Percentiles rank a stretch among this genome's conserved stretches.
Evolutionary conservation across 1,140 invertebrate species (phyloP).

Genomic region (Lordiphosa clarofinis): DNA sequence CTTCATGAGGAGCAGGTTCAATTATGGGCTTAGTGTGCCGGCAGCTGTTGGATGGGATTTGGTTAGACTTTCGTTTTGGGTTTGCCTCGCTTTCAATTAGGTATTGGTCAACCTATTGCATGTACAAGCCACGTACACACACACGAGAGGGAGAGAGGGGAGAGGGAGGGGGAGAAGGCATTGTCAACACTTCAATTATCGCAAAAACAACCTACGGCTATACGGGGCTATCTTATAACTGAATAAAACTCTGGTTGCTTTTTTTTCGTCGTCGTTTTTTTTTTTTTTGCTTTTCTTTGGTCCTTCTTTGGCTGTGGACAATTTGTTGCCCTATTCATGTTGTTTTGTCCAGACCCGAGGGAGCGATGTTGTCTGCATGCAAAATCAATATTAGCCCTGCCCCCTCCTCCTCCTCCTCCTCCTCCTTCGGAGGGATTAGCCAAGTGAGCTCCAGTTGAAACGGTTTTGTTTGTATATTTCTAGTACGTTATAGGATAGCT

Average conservation of each 20-base stretch:
- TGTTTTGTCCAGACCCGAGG: slow-evolving; percentile 2
- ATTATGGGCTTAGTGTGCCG: slow-evolving; percentile 43
- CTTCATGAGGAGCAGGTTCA: slow-evolving; percentile 26
- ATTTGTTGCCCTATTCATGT: slow-evolving; percentile 17
- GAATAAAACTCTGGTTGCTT: slow-evolving; percentile 3
- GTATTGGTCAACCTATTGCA: slow-evolving; percentile 29
- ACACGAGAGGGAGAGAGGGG: background rate
- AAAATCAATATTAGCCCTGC: slow-evolving; percentile 14
- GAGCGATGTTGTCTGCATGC: slow-evolving; percentile 17
- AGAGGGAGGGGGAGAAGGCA: background rate
- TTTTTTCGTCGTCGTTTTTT: background rate
- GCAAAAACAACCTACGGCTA: slow-evolving; percentile 18
- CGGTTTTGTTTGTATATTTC: background rate
- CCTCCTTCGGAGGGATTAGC: background rate
- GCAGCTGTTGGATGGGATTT: slow-evolving; percentile 38
- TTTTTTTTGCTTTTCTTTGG: background rate
- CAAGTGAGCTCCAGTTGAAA: background rate
- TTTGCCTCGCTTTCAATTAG: slow-evolving; percentile 45
- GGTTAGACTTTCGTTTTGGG: slow-evolving; percentile 21
- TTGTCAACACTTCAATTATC: slow-evolving; percentile 49
- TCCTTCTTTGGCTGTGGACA: slow-evolving; percentile 9
- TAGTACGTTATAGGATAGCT: slow-evolving; percentile 66
- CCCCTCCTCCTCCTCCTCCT: no score
- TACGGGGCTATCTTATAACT: slow-evolving; percentile 19
- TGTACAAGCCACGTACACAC: slow-evolving; percentile 5